Evolutionary conservation across 1,140 invertebrate species (phyloP).

Genomic region (Eupristina koningsbergeri): DNA sequence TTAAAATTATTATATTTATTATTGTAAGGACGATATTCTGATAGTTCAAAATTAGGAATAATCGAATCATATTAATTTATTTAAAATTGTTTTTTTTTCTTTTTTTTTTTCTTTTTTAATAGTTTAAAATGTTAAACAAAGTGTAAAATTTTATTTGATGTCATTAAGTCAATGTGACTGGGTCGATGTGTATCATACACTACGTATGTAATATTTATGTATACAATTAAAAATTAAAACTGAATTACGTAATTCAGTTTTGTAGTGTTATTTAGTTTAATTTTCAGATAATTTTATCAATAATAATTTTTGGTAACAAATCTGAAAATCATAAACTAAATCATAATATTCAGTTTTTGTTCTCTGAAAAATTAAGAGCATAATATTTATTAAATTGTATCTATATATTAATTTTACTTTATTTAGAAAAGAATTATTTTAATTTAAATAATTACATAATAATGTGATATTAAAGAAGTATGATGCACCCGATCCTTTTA

Average conservation of each 20-base stretch:
- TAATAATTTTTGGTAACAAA: background rate
- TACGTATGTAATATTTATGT: background rate
- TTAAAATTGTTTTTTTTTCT: slow-evolving; percentile 17
- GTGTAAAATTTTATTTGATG: slow-evolving; percentile 34
- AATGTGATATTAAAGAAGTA: background rate
- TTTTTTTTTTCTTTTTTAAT: slow-evolving; percentile 33
- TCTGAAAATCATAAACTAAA: background rate
- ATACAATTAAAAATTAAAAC: background rate
- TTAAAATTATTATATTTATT: slow-evolving; percentile 44
- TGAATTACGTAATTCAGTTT: background rate
- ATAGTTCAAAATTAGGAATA: slow-evolving; percentile 50
- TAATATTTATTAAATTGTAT: no score
- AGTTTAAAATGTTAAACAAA: slow-evolving; percentile 37
- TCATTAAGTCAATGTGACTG: background rate
- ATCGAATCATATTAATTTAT: slow-evolving; percentile 44
- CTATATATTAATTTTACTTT: no score
- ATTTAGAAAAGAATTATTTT: no score
- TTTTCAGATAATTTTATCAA: background rate
- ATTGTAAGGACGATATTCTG: slow-evolving; percentile 38
- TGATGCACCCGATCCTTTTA: background rate
- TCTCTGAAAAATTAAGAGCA: background rate
- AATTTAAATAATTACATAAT: background rate
- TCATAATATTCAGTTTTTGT: background rate
- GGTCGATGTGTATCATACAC: background rate
- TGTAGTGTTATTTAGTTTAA: background rate